Conservation (phyloP, 1,140 invertebrate species). For the Geopemphigus sp. region DNA sequence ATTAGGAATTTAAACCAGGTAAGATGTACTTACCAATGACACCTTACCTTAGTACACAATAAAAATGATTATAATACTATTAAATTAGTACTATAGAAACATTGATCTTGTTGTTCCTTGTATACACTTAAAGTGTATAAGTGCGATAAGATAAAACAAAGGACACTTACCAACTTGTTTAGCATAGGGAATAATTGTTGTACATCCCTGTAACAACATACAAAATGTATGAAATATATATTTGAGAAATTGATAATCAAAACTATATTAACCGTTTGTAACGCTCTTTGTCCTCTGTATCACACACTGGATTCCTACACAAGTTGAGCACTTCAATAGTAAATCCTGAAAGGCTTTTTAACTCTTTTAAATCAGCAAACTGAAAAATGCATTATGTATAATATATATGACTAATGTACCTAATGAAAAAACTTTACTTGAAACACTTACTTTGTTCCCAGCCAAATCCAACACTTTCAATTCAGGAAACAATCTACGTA, state of each 20-base stretch:
- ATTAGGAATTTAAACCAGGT: slow-evolving; percentile 22
- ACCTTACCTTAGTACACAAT: slow-evolving; percentile 37
- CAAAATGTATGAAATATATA: not conserved
- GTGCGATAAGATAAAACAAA: slow-evolving; percentile 11
- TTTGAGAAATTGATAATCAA: not conserved
- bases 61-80: slow-evolving; percentile 32
- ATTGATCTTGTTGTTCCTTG: slow-evolving; percentile 22
- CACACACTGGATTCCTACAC: slow-evolving; percentile 14
- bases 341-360: slow-evolving; percentile 6
- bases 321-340: slow-evolving; percentile 35
- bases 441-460: slow-evolving; percentile 24
- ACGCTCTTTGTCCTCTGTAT: slow-evolving; percentile 42
- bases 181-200: slow-evolving; percentile 31
- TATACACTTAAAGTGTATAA: not conserved
- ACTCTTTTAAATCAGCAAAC: slow-evolving; percentile 37
- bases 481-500: slow-evolving; percentile 44
- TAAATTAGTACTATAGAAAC: slow-evolving; percentile 31
- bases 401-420: no score
- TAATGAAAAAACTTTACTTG: not conserved
- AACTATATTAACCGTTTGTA: slow-evolving; percentile 14
- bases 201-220: slow-evolving; percentile 22
- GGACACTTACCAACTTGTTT: slow-evolving; percentile 32
- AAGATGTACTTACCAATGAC: slow-evolving; percentile 40
- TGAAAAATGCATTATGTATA: no score
- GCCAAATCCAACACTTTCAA: slow-evolving; percentile 34